A percentile compares a stretch with the other conserved stretches of the same genome.
Evolutionary conservation across 2,797 vertebrate genomes (phyloP).

Genomic region (Pseudochirops cupreus): DNA sequence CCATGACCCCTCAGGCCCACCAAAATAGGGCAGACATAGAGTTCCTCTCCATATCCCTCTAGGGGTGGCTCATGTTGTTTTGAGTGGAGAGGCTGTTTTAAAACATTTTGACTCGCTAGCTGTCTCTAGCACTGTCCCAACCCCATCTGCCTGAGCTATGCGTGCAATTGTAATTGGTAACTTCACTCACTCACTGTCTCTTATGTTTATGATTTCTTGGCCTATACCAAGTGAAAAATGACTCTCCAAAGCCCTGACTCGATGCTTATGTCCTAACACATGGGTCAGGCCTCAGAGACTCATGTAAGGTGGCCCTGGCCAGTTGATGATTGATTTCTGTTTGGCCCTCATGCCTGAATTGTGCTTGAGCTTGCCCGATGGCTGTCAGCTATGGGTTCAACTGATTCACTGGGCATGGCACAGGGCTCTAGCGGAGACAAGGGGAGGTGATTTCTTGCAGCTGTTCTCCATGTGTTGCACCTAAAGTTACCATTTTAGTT

Average conservation of each 20-base stretch:
- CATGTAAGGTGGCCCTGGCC: conserved; percentile 56
- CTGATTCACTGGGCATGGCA: conserved; percentile 25
- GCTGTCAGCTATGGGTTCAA: conserved; percentile 54
- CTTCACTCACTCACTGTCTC: conserved; percentile 71
- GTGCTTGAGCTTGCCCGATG: neutral
- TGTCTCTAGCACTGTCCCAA: conserved; percentile 66
- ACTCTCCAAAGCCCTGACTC: conserved; percentile 74
- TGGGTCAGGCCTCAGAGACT: conserved; percentile 73
- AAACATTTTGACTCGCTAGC: conserved; percentile 56
- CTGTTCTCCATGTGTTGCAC: neutral
- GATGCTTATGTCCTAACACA: conserved; percentile 69
- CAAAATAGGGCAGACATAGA: conserved; percentile 16
- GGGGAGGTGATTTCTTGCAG: neutral
- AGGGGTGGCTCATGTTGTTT: conserved; percentile 19
- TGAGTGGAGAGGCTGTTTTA: conserved; percentile 48
- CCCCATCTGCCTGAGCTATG: conserved; percentile 52
- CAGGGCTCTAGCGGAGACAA: neutral
- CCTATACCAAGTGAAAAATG: conserved; percentile 80
- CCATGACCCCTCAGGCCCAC: neutral
- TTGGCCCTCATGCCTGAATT: conserved; percentile 62
- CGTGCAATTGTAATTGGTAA: conserved; percentile 74
- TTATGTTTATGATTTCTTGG: conserved; percentile 79
- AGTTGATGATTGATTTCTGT: conserved; percentile 79
- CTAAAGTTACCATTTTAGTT: conserved; percentile 35
- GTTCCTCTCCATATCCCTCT: conserved; percentile 36